These are phyloP conservation scores for Xyrauchen texanus DNA, from an alignment of 2,113 vertebrate species.

Conservation along the genomic window DNA sequence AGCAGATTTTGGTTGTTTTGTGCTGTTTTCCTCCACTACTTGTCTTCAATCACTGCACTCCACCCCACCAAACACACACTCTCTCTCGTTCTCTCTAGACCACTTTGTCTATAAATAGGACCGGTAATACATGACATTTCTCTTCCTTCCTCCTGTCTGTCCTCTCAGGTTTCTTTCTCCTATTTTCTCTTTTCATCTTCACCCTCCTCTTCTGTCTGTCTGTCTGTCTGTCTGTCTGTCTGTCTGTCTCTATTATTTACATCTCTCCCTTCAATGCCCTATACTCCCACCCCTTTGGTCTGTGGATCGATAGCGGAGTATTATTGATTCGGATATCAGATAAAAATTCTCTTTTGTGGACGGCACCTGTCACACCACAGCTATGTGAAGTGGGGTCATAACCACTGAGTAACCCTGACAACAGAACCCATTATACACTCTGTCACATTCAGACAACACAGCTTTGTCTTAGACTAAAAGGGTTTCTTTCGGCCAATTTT, in stretches of 20 bases:
- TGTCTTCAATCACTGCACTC: background rate
- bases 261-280: background rate
- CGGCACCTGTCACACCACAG: background rate
- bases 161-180: background rate
- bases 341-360: conserved; percentile 43
- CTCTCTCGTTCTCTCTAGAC: background rate
- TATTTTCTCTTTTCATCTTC: too few relatives aligned
- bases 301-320: conserved; percentile 46
- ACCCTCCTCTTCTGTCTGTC: background rate
- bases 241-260: conserved; percentile 4
- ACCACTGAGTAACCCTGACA: conserved; percentile 32
- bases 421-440: background rate
- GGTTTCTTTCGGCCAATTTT: too few relatives aligned
- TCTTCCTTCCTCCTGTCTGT: background rate
- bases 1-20: background rate
- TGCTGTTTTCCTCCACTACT: background rate
- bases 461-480: too few relatives aligned
- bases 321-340: conserved; percentile 43
- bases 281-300: conserved; percentile 25
- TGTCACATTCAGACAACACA: too few relatives aligned
- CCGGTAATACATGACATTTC: conserved; percentile 41
- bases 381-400: conserved; percentile 41
- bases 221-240: background rate
- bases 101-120: conserved; percentile 51
- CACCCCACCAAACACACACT: too few relatives aligned